Conservation (phyloP, 2,113 vertebrate species). For the Egretta garzetta region DNA sequence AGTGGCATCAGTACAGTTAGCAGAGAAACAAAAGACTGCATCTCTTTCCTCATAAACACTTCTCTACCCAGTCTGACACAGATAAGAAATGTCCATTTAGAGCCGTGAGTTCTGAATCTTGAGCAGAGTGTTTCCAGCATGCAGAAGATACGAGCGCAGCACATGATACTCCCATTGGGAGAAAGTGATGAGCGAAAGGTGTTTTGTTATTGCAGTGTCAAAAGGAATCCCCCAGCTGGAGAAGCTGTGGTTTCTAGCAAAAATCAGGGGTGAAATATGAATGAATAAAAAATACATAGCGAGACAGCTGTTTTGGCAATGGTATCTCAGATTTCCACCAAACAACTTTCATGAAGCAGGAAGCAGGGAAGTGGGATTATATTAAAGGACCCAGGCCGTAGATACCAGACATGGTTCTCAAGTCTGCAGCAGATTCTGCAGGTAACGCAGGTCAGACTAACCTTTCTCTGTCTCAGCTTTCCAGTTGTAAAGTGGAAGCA, state of each 20-base stretch:
- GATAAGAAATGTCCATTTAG: not conserved
- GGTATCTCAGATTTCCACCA: not conserved
- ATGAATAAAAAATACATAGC: not conserved
- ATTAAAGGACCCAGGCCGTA: not conserved
- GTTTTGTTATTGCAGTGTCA: not conserved
- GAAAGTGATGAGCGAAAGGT: not conserved
- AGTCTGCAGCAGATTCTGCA: not conserved
- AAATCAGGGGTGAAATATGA: not conserved
- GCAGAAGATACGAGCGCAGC: not conserved
- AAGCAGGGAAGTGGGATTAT: not conserved
- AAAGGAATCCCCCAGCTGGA: not conserved
- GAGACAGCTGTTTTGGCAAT: not conserved
- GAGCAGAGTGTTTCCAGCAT: not conserved
- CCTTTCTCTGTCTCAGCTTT: not conserved
- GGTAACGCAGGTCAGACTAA: too few relatives aligned
- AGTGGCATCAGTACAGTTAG: not conserved
- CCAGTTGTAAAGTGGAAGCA: fast-evolving
- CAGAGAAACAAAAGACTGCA: not conserved
- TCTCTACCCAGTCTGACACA: not conserved
- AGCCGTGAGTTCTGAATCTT: not conserved
- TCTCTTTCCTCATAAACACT: not conserved
- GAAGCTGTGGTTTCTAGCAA: not conserved
- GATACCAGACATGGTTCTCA: not conserved
- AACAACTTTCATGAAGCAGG: not conserved
- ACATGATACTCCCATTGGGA: not conserved